phyloP scores from a whole-genome alignment of 2,797 vertebrate species.

The Acrossocheilus wenchowensis region DNA sequence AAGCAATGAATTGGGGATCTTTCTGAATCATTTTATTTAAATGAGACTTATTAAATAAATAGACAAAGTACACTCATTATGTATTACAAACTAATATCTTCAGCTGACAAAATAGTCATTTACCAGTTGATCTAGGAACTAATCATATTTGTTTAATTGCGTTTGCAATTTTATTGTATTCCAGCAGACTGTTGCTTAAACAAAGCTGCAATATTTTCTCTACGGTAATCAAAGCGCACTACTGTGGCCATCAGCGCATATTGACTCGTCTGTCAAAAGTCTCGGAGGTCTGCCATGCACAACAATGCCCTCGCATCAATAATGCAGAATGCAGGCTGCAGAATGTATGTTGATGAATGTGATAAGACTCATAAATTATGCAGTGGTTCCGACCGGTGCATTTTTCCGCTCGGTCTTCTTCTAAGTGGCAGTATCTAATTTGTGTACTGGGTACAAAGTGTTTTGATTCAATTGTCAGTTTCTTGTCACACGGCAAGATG shows the following conservation, averaged over 20 bases:
- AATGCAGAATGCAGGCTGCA: slow-evolving; percentile 42
- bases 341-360: slow-evolving; percentile 40
- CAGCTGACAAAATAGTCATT: slow-evolving; percentile 3
- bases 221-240: slow-evolving; percentile 33
- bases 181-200: slow-evolving; percentile 12
- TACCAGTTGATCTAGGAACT: slow-evolving; percentile 21
- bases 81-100: not conserved
- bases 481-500: not conserved
- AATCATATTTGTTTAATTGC: slow-evolving; percentile 26
- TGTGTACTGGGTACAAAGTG: not conserved
- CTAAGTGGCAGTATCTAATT: not conserved
- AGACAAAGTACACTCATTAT: slow-evolving; percentile 9
- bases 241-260: slow-evolving; percentile 21
- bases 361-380: slow-evolving; percentile 39
- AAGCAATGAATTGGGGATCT: slow-evolving; percentile 26
- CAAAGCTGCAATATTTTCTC: slow-evolving; percentile 27
- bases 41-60: slow-evolving; percentile 22
- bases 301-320: slow-evolving; percentile 38
- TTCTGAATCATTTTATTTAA: not conserved
- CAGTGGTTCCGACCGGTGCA: slow-evolving; percentile 11
- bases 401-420: not conserved
- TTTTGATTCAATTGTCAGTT: slow-evolving; percentile 37
- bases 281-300: slow-evolving; percentile 41
- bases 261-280: slow-evolving; percentile 46
- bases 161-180: slow-evolving; percentile 14